A percentile compares a stretch with the other conserved stretches of the same genome.
Evolutionary conservation across 2,888 invertebrate genomes (phyloP).

Genomic region (Thymelicus sylvestris): DNA sequence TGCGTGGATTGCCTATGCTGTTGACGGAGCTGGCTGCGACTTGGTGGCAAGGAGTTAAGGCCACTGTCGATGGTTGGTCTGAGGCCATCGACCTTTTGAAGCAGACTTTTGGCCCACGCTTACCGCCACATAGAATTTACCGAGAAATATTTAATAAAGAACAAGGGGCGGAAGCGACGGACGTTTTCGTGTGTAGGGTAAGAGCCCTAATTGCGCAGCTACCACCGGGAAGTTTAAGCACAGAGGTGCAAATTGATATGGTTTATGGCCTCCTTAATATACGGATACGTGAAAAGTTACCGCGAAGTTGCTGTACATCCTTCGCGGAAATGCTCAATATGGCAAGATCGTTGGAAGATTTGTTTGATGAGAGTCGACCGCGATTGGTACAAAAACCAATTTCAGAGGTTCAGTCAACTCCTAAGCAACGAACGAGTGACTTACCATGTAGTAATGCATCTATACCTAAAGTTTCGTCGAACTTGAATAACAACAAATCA

Average conservation of each 20-base stretch:
- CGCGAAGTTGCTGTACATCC: slow-evolving; percentile 40
- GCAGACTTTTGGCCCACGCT: slow-evolving; percentile 9
- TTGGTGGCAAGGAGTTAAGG: slow-evolving; percentile 42
- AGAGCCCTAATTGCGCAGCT: slow-evolving; percentile 38
- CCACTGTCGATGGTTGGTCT: slow-evolving; percentile 26
- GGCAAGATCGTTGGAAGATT: slow-evolving; percentile 31
- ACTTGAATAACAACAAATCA: neutral
- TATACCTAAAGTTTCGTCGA: neutral
- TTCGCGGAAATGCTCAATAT: slow-evolving; percentile 16
- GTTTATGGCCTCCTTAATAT: slow-evolving; percentile 39
- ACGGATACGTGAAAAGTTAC: slow-evolving; percentile 39
- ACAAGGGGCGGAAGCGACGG: slow-evolving; percentile 31
- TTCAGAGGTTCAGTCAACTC: too few relatives aligned
- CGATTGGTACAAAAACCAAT: neutral
- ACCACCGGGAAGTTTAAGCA: slow-evolving; percentile 26
- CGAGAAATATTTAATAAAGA: slow-evolving; percentile 31
- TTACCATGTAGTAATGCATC: too few relatives aligned
- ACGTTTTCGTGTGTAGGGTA: slow-evolving; percentile 36
- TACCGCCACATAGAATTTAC: slow-evolving; percentile 34
- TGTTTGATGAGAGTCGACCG: slow-evolving; percentile 2
- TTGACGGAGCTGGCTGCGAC: slow-evolving; percentile 40
- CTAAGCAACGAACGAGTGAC: neutral
- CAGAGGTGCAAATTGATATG: slow-evolving; percentile 40
- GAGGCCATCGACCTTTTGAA: neutral
- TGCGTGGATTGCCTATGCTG: slow-evolving; percentile 40